Conservation (phyloP, 1,140 invertebrate species). For the Drosophila ficusphila region DNA sequence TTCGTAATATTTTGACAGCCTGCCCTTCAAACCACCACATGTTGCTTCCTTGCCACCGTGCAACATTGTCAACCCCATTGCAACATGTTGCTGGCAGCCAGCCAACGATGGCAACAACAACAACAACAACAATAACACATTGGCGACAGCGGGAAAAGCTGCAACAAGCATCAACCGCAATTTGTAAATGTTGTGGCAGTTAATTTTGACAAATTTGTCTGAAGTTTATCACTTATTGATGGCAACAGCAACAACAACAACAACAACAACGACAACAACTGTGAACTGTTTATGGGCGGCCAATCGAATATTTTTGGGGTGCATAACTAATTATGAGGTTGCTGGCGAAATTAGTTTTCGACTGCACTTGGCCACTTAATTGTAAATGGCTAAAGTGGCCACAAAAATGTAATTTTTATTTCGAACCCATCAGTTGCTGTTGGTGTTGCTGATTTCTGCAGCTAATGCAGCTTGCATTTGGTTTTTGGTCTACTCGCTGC, state of each 20-base stretch:
- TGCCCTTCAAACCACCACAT: conserved; percentile 20
- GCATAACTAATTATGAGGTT: conserved; percentile 78
- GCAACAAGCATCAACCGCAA: conserved; percentile 47
- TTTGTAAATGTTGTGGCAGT: conserved; percentile 65
- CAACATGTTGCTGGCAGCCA: conserved; percentile 35
- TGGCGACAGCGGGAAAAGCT: conserved; percentile 11
- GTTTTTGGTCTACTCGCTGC: conserved; percentile 51
- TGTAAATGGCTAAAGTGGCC: conserved; percentile 45
- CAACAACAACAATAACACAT: too few relatives aligned
- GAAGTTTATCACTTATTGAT: conserved; percentile 75
- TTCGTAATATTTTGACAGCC: not conserved
- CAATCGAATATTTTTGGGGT: conserved; percentile 62
- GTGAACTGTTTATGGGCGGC: conserved; percentile 24
- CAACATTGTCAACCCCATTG: conserved; percentile 1
- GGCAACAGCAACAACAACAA: conserved; percentile 27
- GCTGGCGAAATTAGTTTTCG: conserved; percentile 59
- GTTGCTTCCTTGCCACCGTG: conserved; percentile 14
- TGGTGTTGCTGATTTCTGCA: conserved; percentile 15
- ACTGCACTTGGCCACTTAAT: conserved; percentile 32
- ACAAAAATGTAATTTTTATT: conserved; percentile 26
- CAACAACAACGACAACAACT: not conserved
- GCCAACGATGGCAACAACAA: conserved; percentile 28
- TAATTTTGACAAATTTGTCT: conserved; percentile 78
- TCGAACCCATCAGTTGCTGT: conserved; percentile 2
- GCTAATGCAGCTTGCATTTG: conserved; percentile 39